phyloP scores from a whole-genome alignment of 2,113 vertebrate genomes.

The Panthera leo region DNA sequence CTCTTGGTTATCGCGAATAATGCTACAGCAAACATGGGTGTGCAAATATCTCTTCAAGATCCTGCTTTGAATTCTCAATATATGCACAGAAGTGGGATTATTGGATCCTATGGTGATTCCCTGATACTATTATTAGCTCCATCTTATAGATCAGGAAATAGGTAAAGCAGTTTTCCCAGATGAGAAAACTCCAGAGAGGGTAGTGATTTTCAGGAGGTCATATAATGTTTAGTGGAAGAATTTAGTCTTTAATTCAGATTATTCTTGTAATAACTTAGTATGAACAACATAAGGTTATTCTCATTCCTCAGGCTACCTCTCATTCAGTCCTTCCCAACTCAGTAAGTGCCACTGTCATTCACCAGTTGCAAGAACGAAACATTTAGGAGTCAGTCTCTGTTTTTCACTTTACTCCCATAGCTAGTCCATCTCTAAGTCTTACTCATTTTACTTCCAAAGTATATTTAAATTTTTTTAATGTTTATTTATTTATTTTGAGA shows the following conservation, averaged over 20 bases:
- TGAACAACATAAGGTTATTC: not conserved
- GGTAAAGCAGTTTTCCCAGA: not conserved
- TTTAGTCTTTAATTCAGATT: slow-evolving; percentile 25
- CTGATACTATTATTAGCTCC: not conserved
- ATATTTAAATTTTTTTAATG: too few relatives aligned
- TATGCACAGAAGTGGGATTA: not conserved
- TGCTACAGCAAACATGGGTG: not conserved
- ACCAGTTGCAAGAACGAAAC: not conserved
- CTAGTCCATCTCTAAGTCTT: not conserved
- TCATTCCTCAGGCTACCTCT: not conserved
- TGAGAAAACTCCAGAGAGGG: not conserved
- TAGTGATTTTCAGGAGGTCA: not conserved
- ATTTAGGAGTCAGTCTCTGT: not conserved
- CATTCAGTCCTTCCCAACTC: not conserved
- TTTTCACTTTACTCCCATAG: not conserved
- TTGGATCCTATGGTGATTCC: not conserved
- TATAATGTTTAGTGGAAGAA: not conserved
- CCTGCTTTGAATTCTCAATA: not conserved
- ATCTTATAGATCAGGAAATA: not conserved
- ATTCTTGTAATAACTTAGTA: not conserved
- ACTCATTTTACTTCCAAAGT: not conserved
- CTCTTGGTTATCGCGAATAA: not conserved
- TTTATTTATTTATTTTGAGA: too few relatives aligned
- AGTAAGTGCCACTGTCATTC: not conserved
- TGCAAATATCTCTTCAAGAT: not conserved